Percentiles rank a stretch among this genome's conserved stretches.
phyloP scores from a whole-genome alignment of 2,113 vertebrate genomes.

The Sterrhoptilus dennistouni region DNA sequence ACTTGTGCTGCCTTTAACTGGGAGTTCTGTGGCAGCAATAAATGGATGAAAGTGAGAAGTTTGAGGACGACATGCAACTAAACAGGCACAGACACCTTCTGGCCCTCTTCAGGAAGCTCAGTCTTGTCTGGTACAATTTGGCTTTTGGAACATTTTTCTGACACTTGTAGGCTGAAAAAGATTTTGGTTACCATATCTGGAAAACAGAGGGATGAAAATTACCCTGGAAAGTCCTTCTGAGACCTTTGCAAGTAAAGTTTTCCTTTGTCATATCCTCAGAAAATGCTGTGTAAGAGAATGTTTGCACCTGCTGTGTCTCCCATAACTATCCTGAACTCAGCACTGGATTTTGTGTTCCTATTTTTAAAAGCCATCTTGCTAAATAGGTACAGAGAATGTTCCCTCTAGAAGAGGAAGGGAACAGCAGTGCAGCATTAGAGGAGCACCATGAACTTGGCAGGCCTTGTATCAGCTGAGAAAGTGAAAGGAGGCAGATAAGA shows the following conservation, averaged over 20 bases:
- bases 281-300: conserved; percentile 25
- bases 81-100: neutral
- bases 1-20: neutral
- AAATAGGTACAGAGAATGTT: conserved; percentile 6
- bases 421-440: neutral
- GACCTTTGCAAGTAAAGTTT: neutral
- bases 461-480: neutral
- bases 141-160: neutral
- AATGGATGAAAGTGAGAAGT: neutral
- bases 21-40: neutral
- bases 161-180: neutral
- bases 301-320: conserved; percentile 30
- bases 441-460: neutral
- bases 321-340: neutral
- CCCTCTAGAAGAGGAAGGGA: conserved; percentile 11
- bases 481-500: conserved; percentile 16
- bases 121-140: neutral
- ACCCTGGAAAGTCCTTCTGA: neutral
- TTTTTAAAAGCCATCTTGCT: conserved; percentile 49
- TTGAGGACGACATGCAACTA: neutral
- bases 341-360: conserved; percentile 19
- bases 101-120: neutral
- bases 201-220: neutral
- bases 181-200: neutral
- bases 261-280: neutral